Evolutionary conservation across 2,113 vertebrate species (phyloP), one percentile per base, ranked within the genome.

Genomic region (Cheirogaleus medius): DNA sequence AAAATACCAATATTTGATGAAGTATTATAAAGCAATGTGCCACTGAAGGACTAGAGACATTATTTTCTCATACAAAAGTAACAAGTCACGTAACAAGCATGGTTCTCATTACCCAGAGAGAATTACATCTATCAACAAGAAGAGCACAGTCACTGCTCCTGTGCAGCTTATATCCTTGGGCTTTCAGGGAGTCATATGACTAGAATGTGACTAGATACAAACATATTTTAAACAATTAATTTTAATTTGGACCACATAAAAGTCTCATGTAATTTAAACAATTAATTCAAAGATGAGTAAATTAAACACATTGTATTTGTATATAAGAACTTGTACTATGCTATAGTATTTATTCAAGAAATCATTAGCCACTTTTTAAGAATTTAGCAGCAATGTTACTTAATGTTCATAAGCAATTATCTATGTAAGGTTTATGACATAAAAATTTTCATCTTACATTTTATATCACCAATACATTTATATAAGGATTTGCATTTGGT

Each of bases 251-350:
- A 44, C 66, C 78, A 87, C 86, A 66, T 73, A 56, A 90, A 73
- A 82, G n/a, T 37, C 15, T 93, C 73, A 87, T 23, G 7, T 83
- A 87, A 66, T 44, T 39, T 27, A 73, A 73, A 83, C 69, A 90
- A n/a, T 77, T 73, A 15, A 63, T 49, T 85, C 20, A 84, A 42
- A 93, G 32, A 15, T 81, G 6, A 96, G 78, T 89, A 39, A 76
- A 58, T 96, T 87, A 89, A 89, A 58, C 39, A 82, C 17, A 2
- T 92, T 96, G 92, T 25, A 49, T 74, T 91, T 94, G 1, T 90
- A 56, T 92, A 60, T 66, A 96, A 90, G 32, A 88, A 44, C 9
- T 66, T 88, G 2, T 12, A 52, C 29, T 77, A 9, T 37, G 8
- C 60, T 84, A 6, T 34, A 29, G n/a, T 78, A 91, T 90, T 32